These are phyloP conservation scores for Lathronympha strigana DNA, from an alignment of 2,888 invertebrate species.

Conservation along the genomic window DNA sequence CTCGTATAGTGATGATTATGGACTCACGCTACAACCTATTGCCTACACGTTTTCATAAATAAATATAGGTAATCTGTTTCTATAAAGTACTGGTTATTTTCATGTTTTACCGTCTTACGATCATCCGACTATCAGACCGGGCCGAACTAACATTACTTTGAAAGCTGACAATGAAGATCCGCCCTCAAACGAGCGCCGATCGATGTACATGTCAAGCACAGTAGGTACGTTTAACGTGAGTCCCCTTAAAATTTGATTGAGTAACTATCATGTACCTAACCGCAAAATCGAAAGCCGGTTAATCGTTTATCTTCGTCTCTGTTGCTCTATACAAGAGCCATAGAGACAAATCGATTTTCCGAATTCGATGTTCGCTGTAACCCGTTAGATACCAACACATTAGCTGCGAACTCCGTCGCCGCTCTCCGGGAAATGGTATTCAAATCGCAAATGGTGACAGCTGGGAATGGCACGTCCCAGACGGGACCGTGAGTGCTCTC, in stretches of 20 bases:
- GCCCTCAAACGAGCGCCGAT: no score
- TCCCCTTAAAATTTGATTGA: background rate
- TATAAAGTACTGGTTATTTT: no score
- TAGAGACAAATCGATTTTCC: background rate
- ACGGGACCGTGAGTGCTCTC: conserved; percentile 86
- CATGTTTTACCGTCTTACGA: no score
- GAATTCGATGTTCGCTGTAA: background rate
- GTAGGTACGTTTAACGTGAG: background rate
- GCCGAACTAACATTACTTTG: no score
- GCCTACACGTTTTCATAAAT: no score
- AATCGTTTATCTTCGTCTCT: background rate
- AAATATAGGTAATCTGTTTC: no score
- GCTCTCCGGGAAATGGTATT: conserved; percentile 83
- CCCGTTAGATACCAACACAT: conserved; percentile 74
- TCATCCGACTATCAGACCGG: no score
- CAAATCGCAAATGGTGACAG: conserved; percentile 86
- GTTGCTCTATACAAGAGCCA: background rate
- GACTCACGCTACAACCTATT: no score
- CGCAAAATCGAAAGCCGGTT: background rate
- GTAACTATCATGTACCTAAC: background rate
- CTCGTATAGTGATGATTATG: no score
- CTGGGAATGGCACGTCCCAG: conserved; percentile 87
- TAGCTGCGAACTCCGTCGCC: conserved; percentile 69
- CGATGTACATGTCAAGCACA: no score
- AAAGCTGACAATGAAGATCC: no score